A percentile compares a stretch with the other conserved stretches of the same genome.
These are phyloP conservation scores for Labroides dimidiatus DNA, from an alignment of 2,797 vertebrate species.

Conservation along the genomic window DNA sequence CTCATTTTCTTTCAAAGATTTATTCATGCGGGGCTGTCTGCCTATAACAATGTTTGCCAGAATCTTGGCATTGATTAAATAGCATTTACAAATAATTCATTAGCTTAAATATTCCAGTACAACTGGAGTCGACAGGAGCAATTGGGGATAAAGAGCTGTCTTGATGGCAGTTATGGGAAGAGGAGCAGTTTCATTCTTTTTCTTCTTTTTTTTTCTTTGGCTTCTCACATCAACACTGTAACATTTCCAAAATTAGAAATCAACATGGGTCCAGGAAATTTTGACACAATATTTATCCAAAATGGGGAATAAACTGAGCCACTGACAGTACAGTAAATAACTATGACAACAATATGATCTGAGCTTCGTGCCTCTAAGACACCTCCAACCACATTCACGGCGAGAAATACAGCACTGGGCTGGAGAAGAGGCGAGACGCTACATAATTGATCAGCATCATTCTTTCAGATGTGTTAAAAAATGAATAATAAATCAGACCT, in stretches of 20 bases:
- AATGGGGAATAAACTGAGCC: neutral
- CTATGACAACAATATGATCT: neutral
- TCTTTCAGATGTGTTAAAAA: too few relatives aligned
- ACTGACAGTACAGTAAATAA: neutral
- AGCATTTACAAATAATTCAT: constrained; percentile 73
- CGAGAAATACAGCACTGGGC: too few relatives aligned
- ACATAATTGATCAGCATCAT: too few relatives aligned
- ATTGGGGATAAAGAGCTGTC: constrained; percentile 35
- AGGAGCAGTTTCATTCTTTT: constrained; percentile 26
- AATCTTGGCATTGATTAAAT: constrained; percentile 75
- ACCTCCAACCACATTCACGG: neutral
- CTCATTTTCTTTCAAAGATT: constrained; percentile 67
- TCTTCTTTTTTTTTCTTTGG: too few relatives aligned
- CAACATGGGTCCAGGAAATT: neutral
- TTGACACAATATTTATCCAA: constrained; percentile 7
- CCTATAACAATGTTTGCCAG: constrained; percentile 70
- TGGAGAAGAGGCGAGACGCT: too few relatives aligned
- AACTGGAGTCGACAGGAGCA: constrained; percentile 36
- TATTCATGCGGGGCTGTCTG: constrained; percentile 55
- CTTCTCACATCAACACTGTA: constrained; percentile 25
- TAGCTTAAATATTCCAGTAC: constrained; percentile 60
- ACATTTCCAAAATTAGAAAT: constrained; percentile 3
- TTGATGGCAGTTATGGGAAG: constrained; percentile 41
- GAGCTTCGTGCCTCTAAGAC: neutral
- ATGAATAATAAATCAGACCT: too few relatives aligned